These are phyloP conservation scores for Trachops cirrhosus DNA, from an alignment of 2,797 vertebrate genomes.

Conservation along the genomic window DNA sequence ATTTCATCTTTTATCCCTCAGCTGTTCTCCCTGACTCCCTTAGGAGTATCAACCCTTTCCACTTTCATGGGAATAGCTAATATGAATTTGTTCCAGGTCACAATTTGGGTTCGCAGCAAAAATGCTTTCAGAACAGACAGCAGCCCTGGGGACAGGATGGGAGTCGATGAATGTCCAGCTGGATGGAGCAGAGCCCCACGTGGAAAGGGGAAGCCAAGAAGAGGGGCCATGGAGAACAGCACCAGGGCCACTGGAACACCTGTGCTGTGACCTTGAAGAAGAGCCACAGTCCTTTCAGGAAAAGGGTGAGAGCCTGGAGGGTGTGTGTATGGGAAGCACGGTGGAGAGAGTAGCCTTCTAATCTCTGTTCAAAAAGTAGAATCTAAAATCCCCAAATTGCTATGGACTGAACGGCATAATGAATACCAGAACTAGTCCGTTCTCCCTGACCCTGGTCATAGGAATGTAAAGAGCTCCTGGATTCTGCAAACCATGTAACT, in stretches of 20 bases:
- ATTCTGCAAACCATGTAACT: not conserved
- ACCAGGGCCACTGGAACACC: conserved; percentile 49
- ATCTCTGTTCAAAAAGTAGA: not conserved
- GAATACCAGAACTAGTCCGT: not conserved
- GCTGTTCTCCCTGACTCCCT: not conserved
- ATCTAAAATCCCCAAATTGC: not conserved
- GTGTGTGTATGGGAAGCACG: not conserved
- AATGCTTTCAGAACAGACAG: conserved; percentile 75
- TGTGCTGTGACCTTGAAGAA: conserved; percentile 58
- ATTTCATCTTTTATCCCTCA: not conserved
- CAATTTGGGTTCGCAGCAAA: conserved; percentile 53
- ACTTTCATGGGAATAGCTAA: conserved; percentile 35
- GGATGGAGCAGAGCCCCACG: conserved; percentile 48
- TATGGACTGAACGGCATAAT: not conserved
- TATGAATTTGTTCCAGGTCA: conserved; percentile 64
- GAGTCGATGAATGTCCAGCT: conserved; percentile 62
- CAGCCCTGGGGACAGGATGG: conserved; percentile 65
- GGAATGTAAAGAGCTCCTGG: not conserved
- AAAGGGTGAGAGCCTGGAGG: conserved; percentile 59
- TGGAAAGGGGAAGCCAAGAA: conserved; percentile 54
- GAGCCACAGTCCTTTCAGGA: conserved; percentile 71
- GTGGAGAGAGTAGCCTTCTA: not conserved
- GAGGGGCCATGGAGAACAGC: conserved; percentile 53
- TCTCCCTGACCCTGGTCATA: not conserved
- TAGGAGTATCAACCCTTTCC: not conserved